Evolutionary conservation across 2,113 vertebrate species (phyloP).

Genomic region (Menidia beryllina): DNA sequence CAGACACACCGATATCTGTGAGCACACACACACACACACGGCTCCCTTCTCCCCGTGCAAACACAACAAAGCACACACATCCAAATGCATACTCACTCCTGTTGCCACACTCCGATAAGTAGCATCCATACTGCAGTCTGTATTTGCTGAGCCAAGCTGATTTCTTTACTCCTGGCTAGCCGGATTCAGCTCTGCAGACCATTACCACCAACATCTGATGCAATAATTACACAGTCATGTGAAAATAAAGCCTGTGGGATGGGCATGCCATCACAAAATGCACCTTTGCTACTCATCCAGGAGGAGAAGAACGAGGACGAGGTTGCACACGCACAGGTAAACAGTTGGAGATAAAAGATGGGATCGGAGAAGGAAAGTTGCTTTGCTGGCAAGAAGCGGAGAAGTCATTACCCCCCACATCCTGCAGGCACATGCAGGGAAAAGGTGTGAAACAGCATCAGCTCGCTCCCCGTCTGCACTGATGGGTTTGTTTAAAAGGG

Average conservation of each 20-base stretch:
- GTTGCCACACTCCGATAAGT: conserved; percentile 47
- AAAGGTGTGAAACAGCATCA: conserved; percentile 54
- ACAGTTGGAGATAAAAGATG: conserved; percentile 75
- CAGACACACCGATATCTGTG: conserved; percentile 46
- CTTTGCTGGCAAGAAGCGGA: conserved; percentile 73
- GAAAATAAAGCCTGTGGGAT: conserved; percentile 41
- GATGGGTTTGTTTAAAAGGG: conserved; percentile 73
- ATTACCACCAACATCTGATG: conserved; percentile 50
- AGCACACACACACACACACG: conserved; percentile 17
- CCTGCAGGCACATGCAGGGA: conserved; percentile 45
- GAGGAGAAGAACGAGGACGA: conserved; percentile 85
- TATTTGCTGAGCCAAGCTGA: conserved; percentile 73
- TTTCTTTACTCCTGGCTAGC: conserved; percentile 51
- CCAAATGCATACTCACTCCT: conserved; percentile 28
- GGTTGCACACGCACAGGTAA: conserved; percentile 73
- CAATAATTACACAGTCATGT: conserved; percentile 47
- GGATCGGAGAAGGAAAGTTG: conserved; percentile 64
- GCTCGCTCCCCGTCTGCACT: conserved; percentile 31
- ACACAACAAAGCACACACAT: conserved; percentile 38
- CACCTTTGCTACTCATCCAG: conserved; percentile 39
- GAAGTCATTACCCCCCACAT: conserved; percentile 64
- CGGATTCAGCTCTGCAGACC: conserved; percentile 48
- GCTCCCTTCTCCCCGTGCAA: conserved; percentile 9
- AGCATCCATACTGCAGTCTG: conserved; percentile 49
- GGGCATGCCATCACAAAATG: conserved; percentile 32